Conservation (phyloP, 2,888 invertebrate species). For the Junonia oenone region DNA sequence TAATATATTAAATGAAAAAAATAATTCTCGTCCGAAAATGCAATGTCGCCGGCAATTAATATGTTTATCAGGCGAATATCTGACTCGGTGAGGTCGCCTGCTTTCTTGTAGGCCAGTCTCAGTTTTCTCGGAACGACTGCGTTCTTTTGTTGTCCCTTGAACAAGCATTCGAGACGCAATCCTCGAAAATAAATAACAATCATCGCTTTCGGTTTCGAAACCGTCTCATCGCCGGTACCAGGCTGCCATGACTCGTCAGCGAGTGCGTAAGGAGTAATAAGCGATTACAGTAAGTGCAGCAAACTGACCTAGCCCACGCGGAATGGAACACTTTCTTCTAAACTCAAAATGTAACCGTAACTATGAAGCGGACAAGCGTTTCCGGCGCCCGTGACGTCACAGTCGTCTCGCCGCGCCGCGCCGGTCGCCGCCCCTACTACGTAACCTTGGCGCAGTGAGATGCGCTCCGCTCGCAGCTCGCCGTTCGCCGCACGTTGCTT, state of each 20-base stretch:
- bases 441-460: slow-evolving; percentile 57
- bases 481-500: slow-evolving; percentile 44
- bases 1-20: slow-evolving; percentile 9
- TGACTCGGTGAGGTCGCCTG: slow-evolving; percentile 43
- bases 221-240: slow-evolving; percentile 4
- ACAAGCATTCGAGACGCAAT: slow-evolving; percentile 16
- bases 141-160: slow-evolving; percentile 21
- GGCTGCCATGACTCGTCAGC: slow-evolving; percentile 17
- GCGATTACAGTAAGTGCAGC: slow-evolving; percentile 30
- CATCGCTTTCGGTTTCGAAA: slow-evolving; percentile 15
- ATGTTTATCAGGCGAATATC: slow-evolving; percentile 47
- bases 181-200: slow-evolving; percentile 15
- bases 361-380: slow-evolving; percentile 73
- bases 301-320: slow-evolving; percentile 71
- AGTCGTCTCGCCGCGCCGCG: slow-evolving; percentile 48
- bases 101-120: slow-evolving; percentile 50
- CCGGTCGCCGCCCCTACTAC: slow-evolving; percentile 71
- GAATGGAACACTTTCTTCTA: slow-evolving; percentile 70
- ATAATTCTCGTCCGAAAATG: slow-evolving; percentile 18
- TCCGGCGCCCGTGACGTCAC: slow-evolving; percentile 79
- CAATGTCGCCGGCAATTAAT: slow-evolving; percentile 43
- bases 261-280: slow-evolving; percentile 1
- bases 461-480: slow-evolving; percentile 35
- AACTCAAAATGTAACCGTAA: slow-evolving; percentile 77
- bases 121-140: slow-evolving; percentile 17